Evolutionary conservation across 2,797 vertebrate species (phyloP).

Genomic region (Pagetopsis macropterus): DNA sequence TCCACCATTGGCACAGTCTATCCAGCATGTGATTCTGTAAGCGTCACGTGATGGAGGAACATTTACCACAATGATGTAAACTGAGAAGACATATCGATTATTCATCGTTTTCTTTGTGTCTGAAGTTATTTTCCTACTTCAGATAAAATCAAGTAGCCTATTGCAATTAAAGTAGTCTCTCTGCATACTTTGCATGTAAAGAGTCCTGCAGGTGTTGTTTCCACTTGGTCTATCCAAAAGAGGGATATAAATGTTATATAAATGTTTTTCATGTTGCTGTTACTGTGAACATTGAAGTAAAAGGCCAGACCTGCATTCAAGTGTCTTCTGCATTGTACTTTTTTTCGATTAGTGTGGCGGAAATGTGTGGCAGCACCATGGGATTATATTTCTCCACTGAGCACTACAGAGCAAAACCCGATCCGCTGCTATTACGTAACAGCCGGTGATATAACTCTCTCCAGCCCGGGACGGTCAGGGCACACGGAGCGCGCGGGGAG

Average conservation of each 20-base stretch:
- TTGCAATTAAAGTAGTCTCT: not conserved
- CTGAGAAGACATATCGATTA: slow-evolving; percentile 63
- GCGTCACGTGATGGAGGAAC: slow-evolving; percentile 24
- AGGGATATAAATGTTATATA: not conserved
- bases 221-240: not conserved
- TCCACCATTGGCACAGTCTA: not conserved
- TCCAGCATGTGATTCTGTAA: slow-evolving; percentile 10
- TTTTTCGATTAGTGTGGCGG: slow-evolving; percentile 50
- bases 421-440: slow-evolving; percentile 80
- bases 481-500: slow-evolving; percentile 34
- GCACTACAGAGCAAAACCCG: slow-evolving; percentile 70
- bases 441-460: slow-evolving; percentile 80
- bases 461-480: slow-evolving; percentile 64
- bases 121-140: slow-evolving; percentile 28
- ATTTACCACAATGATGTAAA: slow-evolving; percentile 50
- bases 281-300: not conserved
- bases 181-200: not conserved
- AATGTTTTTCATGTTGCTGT: too few species aligned
- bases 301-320: not conserved
- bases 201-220: not conserved
- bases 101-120: slow-evolving; percentile 63
- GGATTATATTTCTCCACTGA: slow-evolving; percentile 76
- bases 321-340: slow-evolving; percentile 31
- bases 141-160: slow-evolving; percentile 12
- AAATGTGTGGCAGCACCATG: slow-evolving; percentile 63